Base-by-base conservation (phyloP, 1,140 invertebrate genomes). In the Drosophila gunungcola region DNA sequence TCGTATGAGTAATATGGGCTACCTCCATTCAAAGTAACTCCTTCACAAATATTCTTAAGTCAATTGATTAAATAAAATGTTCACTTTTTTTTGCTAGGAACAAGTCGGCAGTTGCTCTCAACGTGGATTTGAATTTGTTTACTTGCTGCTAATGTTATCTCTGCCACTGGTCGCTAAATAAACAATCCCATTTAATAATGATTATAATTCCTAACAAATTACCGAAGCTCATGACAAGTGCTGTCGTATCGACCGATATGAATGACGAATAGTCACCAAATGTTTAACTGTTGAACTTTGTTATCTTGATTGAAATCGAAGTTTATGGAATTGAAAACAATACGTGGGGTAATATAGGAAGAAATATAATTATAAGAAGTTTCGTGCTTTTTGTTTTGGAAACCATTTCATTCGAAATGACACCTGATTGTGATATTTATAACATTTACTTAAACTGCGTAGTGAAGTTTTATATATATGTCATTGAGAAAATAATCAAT, bases 201-300 rank as follows among this genome's bases (percentile, higher is more conserved):
- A 75, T 64, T 75, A 60, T 48, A 48, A 41, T 60, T 38, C 65
- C 65, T 68, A 68, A 73, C 64, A 76, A 75, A 77, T 72, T 60
- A 85, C 49, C 61, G 34, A 56, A 67, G 41, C 41, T 41, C 36
- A 85, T 84, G 77, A 80, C 82, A 77, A 58, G 72, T n/a, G 57
- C 43, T 69, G 56, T 61, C 55, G 55, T 34, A 64, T 42, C 52
- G 9, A 32, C 3, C 48, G 78, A 78, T 86, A 80, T 1, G 27
- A 56, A 86, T 85, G 81, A 85, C 73, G 80, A 85, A 86, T 86
- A 54, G 52, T 49, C 60, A 36, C 34, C 5, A 69, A 76, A 61
- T 61, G 36, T 25, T 79, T 1, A 51, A 21, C 21, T 43, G 3
- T 27, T 80, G 81, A 65, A 80, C 81, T 80, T 74, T 78, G 78